These are phyloP conservation scores for Galeruca laticollis DNA, from an alignment of 2,888 invertebrate species.

Conservation along the genomic window DNA sequence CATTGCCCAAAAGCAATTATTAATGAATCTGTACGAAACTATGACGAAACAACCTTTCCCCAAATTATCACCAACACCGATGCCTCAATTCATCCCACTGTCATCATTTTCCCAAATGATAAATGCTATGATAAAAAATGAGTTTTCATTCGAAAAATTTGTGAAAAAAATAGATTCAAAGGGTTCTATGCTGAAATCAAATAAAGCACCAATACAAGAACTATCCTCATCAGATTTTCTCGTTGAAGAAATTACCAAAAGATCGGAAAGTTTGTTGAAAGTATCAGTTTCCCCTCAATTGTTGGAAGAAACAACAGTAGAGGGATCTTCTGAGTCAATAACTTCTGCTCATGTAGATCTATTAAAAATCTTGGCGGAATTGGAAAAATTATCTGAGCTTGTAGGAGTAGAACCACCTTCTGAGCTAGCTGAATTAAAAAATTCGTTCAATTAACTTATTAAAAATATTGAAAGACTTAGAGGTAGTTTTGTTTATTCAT, in stretches of 20 bases:
- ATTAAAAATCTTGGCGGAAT: background rate
- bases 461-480: too few species aligned
- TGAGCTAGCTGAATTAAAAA: background rate
- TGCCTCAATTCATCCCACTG: too few species aligned
- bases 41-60: background rate
- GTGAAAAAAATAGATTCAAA: too few species aligned
- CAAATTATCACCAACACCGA: background rate
- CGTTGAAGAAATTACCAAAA: too few species aligned
- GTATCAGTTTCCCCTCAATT: too few species aligned
- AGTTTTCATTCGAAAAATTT: too few species aligned
- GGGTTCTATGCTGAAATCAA: too few species aligned
- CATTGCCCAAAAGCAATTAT: background rate
- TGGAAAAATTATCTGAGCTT: background rate
- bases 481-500: background rate
- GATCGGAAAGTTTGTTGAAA: too few species aligned
- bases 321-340: background rate
- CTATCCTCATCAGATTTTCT: too few species aligned
- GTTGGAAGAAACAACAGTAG: too few species aligned
- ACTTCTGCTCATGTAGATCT: background rate
- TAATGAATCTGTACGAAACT: background rate
- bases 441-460: background rate
- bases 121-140: too few species aligned
- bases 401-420: constrained; percentile 6
- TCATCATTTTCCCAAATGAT: background rate
- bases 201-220: too few species aligned